A percentile compares a stretch with the other conserved stretches of the same genome.
Conservation (phyloP, 2,888 invertebrate genomes). For the Hylaea fasciaria region DNA sequence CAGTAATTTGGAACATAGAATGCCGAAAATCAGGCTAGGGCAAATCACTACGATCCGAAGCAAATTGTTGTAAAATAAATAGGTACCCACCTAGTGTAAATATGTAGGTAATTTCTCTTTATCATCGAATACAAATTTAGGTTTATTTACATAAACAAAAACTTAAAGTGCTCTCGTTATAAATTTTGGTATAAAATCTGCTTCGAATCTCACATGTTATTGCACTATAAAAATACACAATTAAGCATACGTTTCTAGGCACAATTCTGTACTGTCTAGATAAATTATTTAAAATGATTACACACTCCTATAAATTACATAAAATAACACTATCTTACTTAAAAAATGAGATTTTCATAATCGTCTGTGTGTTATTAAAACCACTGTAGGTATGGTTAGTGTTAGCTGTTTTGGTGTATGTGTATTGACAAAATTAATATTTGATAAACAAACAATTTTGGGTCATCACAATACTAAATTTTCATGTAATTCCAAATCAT, state of each 20-base stretch:
- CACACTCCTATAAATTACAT: slow-evolving; percentile 72
- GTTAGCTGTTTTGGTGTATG: slow-evolving; percentile 15
- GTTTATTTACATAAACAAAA: slow-evolving; percentile 6
- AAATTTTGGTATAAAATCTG: slow-evolving; percentile 50
- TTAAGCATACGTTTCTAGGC: slow-evolving; percentile 82
- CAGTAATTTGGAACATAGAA: slow-evolving; percentile 79
- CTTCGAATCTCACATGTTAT: slow-evolving; percentile 72
- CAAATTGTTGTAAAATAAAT: slow-evolving; percentile 49
- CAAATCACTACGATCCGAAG: slow-evolving; percentile 76
- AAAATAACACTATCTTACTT: slow-evolving; percentile 64
- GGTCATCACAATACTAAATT: no score
- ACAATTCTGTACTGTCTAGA: slow-evolving; percentile 80
- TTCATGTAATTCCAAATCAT: no score
- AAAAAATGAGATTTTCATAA: slow-evolving; percentile 44
- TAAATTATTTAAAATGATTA: slow-evolving; percentile 66
- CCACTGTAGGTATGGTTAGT: no score
- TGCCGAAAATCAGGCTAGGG: slow-evolving; percentile 74
- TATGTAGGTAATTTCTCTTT: background rate
- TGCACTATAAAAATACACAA: slow-evolving; percentile 82
- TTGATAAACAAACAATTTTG: background rate
- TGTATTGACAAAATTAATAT: background rate
- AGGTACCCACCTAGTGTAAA: slow-evolving; percentile 26
- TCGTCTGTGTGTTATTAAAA: slow-evolving; percentile 8
- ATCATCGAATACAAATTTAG: background rate
- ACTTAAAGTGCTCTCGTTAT: background rate